A percentile compares a stretch with the other conserved stretches of the same genome.
phyloP scores from a whole-genome alignment of 2,797 vertebrate species.

The Lophotriccus pileatus region DNA sequence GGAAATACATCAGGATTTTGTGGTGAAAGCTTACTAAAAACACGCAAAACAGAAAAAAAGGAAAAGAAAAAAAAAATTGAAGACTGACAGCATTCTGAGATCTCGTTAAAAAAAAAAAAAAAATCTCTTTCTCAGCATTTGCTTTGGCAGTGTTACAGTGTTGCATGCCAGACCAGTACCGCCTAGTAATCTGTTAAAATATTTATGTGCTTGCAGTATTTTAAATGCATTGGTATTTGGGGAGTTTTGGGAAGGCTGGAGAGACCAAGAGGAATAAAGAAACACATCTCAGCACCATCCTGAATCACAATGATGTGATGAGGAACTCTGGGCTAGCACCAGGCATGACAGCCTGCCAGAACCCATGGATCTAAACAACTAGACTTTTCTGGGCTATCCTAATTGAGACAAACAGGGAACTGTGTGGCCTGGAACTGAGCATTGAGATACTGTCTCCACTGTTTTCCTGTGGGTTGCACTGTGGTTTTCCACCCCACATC shows the following conservation, averaged over 20 bases:
- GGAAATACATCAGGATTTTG: not conserved
- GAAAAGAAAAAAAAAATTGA: not conserved
- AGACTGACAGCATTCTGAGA: not conserved
- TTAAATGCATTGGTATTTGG: not conserved
- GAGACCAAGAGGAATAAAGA: not conserved
- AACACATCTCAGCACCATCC: not conserved
- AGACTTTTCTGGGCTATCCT: not conserved
- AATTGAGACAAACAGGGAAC: not conserved
- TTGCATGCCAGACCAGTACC: not conserved
- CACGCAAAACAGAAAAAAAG: not conserved
- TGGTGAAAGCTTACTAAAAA: not conserved
- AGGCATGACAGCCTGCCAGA: not conserved
- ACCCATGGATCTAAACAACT: not conserved
- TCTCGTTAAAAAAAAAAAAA: not conserved
- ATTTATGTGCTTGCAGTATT: not conserved
- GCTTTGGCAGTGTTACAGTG: not conserved
- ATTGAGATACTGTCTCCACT: not conserved
- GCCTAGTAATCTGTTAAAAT: not conserved
- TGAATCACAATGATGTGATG: rapidly evolving
- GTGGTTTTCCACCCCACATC: not conserved
- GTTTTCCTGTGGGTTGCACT: not conserved
- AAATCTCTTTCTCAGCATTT: not conserved
- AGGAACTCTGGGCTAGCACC: not conserved
- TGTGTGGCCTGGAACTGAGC: not conserved
- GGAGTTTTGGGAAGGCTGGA: not conserved